Percentiles rank a stretch among this genome's conserved stretches.
phyloP scores from a whole-genome alignment of 2,888 invertebrate genomes.

The Podabrus alpinus region DNA sequence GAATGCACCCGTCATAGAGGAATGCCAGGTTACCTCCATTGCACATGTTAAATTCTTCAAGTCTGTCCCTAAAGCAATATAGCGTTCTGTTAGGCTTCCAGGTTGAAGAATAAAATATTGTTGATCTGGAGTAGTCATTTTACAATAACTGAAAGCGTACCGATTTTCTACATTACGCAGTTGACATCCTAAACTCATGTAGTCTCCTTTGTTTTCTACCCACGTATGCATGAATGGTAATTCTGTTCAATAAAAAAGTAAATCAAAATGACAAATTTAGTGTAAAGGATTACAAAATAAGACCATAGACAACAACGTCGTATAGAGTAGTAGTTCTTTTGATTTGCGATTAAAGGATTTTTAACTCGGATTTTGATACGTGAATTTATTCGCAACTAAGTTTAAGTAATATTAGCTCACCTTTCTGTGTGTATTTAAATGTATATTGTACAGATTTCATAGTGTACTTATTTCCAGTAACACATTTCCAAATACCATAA shows the following conservation, averaged over 20 bases:
- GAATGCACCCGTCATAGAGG: too few species aligned
- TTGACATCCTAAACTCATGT: neutral
- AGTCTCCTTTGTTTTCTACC: neutral
- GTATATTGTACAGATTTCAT: neutral
- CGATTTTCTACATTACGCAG: neutral
- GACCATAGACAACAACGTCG: too few species aligned
- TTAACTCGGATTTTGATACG: too few species aligned
- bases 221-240: neutral
- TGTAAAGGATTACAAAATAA: too few species aligned
- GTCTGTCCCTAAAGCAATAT: neutral
- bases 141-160: neutral
- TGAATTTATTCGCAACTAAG: too few species aligned
- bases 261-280: too few species aligned
- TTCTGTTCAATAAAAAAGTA: neutral
- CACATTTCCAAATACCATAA: neutral
- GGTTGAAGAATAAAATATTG: neutral
- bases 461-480: neutral
- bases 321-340: too few species aligned
- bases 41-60: neutral
- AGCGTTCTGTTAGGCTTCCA: neutral
- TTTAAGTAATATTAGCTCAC: neutral
- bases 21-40: neutral
- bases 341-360: too few species aligned
- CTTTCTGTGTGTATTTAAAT: neutral
- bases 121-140: neutral